These are phyloP conservation scores for Karalla daura DNA, from an alignment of 2,797 vertebrate genomes.

Conservation along the genomic window DNA sequence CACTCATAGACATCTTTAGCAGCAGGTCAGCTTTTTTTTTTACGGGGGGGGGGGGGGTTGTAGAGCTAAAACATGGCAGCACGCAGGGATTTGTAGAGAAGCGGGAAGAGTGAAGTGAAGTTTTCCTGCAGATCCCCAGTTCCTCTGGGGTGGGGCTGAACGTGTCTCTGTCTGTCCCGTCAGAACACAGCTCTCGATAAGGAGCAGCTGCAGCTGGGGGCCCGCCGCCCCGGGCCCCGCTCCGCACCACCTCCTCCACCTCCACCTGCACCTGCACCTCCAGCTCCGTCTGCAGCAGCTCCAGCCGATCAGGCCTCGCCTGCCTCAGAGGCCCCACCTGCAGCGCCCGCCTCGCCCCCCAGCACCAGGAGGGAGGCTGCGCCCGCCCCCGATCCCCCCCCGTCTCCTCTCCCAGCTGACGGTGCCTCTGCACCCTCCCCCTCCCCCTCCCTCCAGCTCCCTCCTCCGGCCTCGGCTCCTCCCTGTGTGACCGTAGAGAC, in stretches of 20 bases:
- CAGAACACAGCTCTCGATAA: constrained; percentile 99
- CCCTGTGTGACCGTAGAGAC: constrained; percentile 14
- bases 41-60: too few relatives aligned
- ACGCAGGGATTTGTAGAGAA: too few relatives aligned
- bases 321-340: constrained; percentile 29
- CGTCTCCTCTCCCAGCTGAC: neutral
- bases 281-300: constrained; percentile 35
- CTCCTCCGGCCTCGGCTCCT: constrained; percentile 10
- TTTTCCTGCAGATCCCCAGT: too few relatives aligned
- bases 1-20: constrained; percentile 19
- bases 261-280: constrained; percentile 44
- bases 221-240: constrained; percentile 69
- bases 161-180: constrained; percentile 29
- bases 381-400: neutral
- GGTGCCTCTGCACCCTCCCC: neutral
- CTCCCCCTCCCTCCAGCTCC: constrained; percentile 21
- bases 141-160: constrained; percentile 6
- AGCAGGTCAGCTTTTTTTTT: constrained; percentile 23
- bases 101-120: too few relatives aligned
- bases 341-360: constrained; percentile 3
- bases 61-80: too few relatives aligned
- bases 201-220: constrained; percentile 87
- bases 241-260: constrained; percentile 29
- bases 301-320: constrained; percentile 29
- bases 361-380: constrained; percentile 1